Conservation (phyloP, 1,140 invertebrate species). For the Brachionus manjavacas region DNA sequence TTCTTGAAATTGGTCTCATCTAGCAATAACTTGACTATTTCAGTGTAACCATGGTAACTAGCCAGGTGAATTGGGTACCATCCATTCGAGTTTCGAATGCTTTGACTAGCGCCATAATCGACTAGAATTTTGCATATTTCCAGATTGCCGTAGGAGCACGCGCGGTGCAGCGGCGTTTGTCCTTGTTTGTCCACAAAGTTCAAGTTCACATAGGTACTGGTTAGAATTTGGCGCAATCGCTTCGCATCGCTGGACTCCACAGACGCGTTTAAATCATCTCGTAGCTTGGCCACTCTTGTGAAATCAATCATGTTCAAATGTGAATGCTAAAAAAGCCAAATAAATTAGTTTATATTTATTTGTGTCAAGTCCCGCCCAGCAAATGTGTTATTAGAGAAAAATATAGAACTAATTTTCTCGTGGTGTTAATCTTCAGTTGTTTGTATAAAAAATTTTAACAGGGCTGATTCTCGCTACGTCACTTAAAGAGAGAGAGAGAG, state of each 20-base stretch:
- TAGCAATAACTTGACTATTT: conserved; percentile 19
- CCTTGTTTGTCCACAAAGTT: conserved; percentile 36
- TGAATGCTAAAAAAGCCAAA: not conserved
- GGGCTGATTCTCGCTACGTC: not conserved
- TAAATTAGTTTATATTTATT: not conserved
- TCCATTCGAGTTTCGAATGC: not conserved
- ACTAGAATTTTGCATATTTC: conserved; percentile 15
- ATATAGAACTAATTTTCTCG: not conserved
- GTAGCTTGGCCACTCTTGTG: not conserved
- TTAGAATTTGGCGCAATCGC: not conserved
- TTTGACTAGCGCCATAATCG: conserved; percentile 4
- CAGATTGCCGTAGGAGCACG: not conserved
- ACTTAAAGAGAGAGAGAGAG: not conserved
- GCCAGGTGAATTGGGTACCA: conserved; percentile 36
- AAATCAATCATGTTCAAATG: conserved; percentile 34
- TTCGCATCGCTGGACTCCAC: not conserved
- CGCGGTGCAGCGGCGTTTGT: conserved; percentile 18
- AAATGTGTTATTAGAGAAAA: conserved; percentile 1
- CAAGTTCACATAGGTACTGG: not conserved
- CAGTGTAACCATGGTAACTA: not conserved
- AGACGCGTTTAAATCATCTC: not conserved
- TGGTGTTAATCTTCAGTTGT: conserved; percentile 26
- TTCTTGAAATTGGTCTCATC: conserved; percentile 17
- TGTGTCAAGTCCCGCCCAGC: not conserved
- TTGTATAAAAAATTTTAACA: conserved; percentile 22